Conservation (phyloP, 2,113 vertebrate species). For the Mus pahari region DNA sequence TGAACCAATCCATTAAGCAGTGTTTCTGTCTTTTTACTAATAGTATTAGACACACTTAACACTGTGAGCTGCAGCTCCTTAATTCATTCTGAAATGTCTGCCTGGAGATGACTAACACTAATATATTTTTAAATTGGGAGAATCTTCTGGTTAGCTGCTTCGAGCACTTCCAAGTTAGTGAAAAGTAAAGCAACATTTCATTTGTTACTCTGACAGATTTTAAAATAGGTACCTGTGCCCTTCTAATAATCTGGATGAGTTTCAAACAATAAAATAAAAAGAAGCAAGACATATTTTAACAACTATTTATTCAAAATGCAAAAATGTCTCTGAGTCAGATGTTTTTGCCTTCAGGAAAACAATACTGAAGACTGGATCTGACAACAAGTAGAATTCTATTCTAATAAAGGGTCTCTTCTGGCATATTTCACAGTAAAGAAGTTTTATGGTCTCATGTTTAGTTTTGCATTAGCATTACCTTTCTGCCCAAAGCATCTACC, state of each 20-base stretch:
- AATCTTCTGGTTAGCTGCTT: conserved; percentile 54
- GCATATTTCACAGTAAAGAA: background rate
- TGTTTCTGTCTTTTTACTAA: conserved; percentile 55
- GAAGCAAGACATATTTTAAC: background rate
- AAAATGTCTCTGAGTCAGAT: conserved; percentile 24
- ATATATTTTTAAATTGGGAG: conserved; percentile 46
- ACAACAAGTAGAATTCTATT: background rate
- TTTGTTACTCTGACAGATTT: conserved; percentile 26
- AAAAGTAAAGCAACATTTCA: conserved; percentile 45
- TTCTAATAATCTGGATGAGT: conserved; percentile 21
- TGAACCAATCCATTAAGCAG: conserved; percentile 19
- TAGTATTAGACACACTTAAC: conserved; percentile 58
- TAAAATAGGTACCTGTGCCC: conserved; percentile 52
- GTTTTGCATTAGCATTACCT: background rate
- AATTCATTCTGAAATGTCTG: conserved; percentile 70
- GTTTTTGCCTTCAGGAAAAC: conserved; percentile 21
- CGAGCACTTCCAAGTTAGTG: background rate
- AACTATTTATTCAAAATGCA: conserved; percentile 5
- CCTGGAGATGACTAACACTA: conserved; percentile 53
- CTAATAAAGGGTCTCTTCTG: background rate
- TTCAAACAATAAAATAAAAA: conserved; percentile 54
- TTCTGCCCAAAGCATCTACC: background rate
- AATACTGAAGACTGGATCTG: background rate
- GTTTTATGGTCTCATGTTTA: background rate
- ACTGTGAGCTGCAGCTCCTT: conserved; percentile 44